phyloP scores from a whole-genome alignment of 2,888 invertebrate species.

The Gerris lacustris region DNA sequence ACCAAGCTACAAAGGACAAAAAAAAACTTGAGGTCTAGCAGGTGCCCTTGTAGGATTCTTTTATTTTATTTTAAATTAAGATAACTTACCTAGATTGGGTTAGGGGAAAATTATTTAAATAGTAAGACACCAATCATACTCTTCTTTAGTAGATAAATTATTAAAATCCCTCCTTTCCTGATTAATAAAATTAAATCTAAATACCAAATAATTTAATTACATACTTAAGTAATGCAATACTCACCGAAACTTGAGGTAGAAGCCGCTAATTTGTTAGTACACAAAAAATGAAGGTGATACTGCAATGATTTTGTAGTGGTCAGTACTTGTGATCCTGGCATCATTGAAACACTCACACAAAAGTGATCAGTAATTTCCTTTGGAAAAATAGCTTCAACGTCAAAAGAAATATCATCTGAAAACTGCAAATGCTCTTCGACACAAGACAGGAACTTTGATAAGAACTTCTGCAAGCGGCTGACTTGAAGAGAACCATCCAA shows the following conservation, averaged over 20 bases:
- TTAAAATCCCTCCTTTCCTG: no score
- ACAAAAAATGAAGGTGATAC: constrained; percentile 21
- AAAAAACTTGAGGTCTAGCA: no score
- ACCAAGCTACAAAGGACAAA: no score
- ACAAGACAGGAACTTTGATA: constrained; percentile 17
- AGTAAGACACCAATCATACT: no score
- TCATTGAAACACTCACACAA: constrained; percentile 9
- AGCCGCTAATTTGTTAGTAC: constrained; percentile 16
- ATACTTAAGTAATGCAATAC: no score
- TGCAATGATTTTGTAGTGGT: constrained; percentile 20
- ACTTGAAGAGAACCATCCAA: constrained; percentile 17
- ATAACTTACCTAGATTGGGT: no score
- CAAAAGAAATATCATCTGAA: constrained; percentile 10
- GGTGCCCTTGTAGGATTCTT: no score
- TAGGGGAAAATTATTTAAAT: no score
- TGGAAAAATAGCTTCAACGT: constrained; percentile 22
- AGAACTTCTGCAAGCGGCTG: constrained; percentile 21
- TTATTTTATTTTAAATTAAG: no score
- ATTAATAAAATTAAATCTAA: no score
- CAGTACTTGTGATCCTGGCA: constrained; percentile 21
- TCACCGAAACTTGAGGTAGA: background rate
- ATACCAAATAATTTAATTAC: no score
- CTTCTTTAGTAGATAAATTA: no score
- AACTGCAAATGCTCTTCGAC: constrained; percentile 16
- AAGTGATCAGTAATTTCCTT: constrained; percentile 18